Base-by-base conservation (phyloP, 2,797 vertebrate species). In the Craterocephalus amniculus region DNA sequence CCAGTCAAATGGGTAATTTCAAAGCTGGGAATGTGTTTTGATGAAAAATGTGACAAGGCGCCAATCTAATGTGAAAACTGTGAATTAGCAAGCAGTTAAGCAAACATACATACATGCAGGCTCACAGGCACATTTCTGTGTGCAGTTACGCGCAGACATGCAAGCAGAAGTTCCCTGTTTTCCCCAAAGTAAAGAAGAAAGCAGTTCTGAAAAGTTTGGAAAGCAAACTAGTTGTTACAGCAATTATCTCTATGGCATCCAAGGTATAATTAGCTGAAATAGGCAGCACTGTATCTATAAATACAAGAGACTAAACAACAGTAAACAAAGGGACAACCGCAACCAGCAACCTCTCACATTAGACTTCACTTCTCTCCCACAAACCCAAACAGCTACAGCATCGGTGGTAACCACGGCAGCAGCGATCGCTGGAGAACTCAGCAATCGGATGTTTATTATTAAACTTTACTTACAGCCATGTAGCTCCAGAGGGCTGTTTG, bases 261-360 rank as follows among this genome's bases (percentile, higher is more conserved):
- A 73, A 80, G 38, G 74, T 87, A 72, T 90, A 90, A 90, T 90
- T 80, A 86, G 78, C 67, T 51, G 48, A 81, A 79, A 74, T 74
- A 83, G 63, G 78, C 82, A 69, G 68, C 61, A 55, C 57, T 83
- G 80, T 61, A 81, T 71, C 90, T 91, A 84, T 86, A 91, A 92
- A 91, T 91, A 92, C 70, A 59, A 83, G 59, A 84, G 72, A 84
- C 84, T 75, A 85, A 83, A 87, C 88, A 88, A 82, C 78, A 78
- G 76, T 89, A 91, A 92, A 90, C 84, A 90, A 90, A 84, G 76
- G 76, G 73, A 85, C 81, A 57, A 81, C 88, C 84, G 22, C 86
- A 88, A 70, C 58, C 76, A 70, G 78, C 56, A 71, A 74, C 81
- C 79, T 83, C 78, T 85, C 84, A 75, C 83, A 87, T 80, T 63